Base-by-base conservation (phyloP, 2,113 vertebrate species). In the Monarcha castaneiventris region DNA sequence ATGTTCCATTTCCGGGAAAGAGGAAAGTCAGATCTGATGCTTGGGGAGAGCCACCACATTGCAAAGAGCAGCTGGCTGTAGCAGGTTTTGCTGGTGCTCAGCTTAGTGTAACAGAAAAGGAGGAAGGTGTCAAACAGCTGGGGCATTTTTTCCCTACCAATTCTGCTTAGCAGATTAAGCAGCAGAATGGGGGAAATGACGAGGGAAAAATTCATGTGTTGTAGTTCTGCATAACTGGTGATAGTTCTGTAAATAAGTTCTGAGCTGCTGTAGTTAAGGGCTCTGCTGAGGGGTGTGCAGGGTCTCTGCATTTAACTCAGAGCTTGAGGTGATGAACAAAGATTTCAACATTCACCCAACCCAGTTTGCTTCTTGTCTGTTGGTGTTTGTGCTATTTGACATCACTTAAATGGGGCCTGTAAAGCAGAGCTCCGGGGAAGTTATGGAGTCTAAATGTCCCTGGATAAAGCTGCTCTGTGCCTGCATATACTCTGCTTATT, bases 311-410 rank as follows among this genome's bases (percentile, higher is more conserved):
- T 64, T 84, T 63, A 41, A 29, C 61, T 68, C 66, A 37, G 2
- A 59, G 44, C 33, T 73, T 41, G 32, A 73, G 59, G 54, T 54
- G 83, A 30, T 55, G 66, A 61, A 13, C 33, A 46, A n/a, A 72
- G 15, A 26, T 43, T 33, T 48, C 72, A 43, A 4, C 30, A 5
- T 62, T 52, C 8, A 30, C 58, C 66, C 55, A 19, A 3, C 20
- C 19, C 41, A 4, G 7, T 39, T 17, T 54, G 58, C 10, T 12
- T 9, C 22, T 21, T 80, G 63, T 18, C 61, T 62, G 59, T 25
- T 37, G 26, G 33, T 4, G 2, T 61, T 51, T 0, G 0, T 61
- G 59, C 59, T 80, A 0, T 37, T 73, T 51, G 51, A 35, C 44
- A 16, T 61, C 46, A 11, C 46, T 88, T 61, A 29, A 77, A 13